Evolutionary conservation across 2,113 vertebrate genomes (phyloP), one percentile per base, ranked within the genome.

Genomic region (Rhodinocichla rosea): DNA sequence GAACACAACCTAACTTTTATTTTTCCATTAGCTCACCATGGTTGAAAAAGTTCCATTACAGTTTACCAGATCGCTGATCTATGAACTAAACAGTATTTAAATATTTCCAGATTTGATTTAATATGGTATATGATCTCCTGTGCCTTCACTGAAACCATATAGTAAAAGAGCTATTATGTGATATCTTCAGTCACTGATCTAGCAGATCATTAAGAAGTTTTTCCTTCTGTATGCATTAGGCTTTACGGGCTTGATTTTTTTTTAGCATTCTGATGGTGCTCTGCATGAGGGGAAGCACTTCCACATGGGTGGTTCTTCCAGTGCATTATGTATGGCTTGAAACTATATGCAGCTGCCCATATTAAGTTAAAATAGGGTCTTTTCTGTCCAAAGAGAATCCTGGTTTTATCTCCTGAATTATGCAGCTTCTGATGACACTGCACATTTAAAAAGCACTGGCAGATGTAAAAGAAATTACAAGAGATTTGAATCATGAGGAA

Each of bases 61-160:
- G 87, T 96, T 96, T 97, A 89, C 90, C 94, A 94, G 94, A 95
- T 79, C 92, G 96, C 69, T 97, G 91, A 93, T 95, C 92, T 96
- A 85, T 93, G 92, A 96, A 92, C 91, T 84, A 96, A 97, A 94
- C 87, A 96, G 82, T 87, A 94, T 93, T 97, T 94, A 94, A 97
- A 94, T 95, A 96, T 94, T 97, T 95, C 84, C 74, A 83, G 69
- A 87, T 94, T 96, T 96, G 87, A 96, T 96, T 97, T 95, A 89
- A 82, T 92, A 30, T 30, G 47, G 82, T 91, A 13, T 95, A 77
- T 84, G 90, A 90, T 92, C 65, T 90, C 42, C 65, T 90, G 62
- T 89, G 68, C 90, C 50, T 95, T 82, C 87, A 88, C 26, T 89
- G 90, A 96, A 96, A 89, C 79, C 71, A 47, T 87, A 89, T 2